A percentile compares a stretch with the other conserved stretches of the same genome.
phyloP scores from a whole-genome alignment of 1,140 invertebrate species.

The Micrasema longulum region DNA sequence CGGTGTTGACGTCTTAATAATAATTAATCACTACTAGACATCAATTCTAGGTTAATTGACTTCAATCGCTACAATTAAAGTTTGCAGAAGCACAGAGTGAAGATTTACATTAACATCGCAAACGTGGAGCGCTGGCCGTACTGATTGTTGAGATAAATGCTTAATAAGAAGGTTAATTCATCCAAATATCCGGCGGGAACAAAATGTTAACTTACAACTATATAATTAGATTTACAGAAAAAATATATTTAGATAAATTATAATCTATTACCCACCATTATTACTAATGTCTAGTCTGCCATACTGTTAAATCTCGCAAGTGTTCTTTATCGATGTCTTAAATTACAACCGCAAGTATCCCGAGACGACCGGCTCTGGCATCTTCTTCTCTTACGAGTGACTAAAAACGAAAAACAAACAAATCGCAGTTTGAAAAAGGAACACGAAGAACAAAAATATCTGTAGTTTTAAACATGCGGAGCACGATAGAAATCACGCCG shows the following conservation, averaged over 20 bases:
- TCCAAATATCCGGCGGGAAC: no score
- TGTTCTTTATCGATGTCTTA: slow-evolving; percentile 7
- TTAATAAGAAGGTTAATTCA: no score
- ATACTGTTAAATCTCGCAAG: neutral
- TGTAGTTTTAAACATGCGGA: slow-evolving; percentile 22
- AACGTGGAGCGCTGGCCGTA: no score
- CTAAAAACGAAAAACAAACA: slow-evolving; percentile 7
- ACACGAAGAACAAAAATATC: slow-evolving; percentile 18
- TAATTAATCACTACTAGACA: no score
- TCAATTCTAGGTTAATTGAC: no score
- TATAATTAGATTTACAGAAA: neutral
- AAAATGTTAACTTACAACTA: no score
- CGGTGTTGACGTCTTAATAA: no score
- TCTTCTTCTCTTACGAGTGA: slow-evolving; percentile 1
- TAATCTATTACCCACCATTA: slow-evolving; percentile 9
- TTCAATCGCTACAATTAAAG: no score
- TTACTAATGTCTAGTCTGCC: neutral
- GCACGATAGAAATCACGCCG: slow-evolving; percentile 23
- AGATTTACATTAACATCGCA: no score
- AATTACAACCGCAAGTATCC: slow-evolving; percentile 12
- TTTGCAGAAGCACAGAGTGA: no score
- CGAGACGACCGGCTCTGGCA: slow-evolving; percentile 15
- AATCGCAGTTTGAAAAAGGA: slow-evolving; percentile 18
- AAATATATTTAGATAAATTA: slow-evolving; percentile 8
- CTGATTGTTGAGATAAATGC: no score